These are phyloP conservation scores for Trachelipus rathkii DNA, from an alignment of 1,140 invertebrate species.

Conservation along the genomic window DNA sequence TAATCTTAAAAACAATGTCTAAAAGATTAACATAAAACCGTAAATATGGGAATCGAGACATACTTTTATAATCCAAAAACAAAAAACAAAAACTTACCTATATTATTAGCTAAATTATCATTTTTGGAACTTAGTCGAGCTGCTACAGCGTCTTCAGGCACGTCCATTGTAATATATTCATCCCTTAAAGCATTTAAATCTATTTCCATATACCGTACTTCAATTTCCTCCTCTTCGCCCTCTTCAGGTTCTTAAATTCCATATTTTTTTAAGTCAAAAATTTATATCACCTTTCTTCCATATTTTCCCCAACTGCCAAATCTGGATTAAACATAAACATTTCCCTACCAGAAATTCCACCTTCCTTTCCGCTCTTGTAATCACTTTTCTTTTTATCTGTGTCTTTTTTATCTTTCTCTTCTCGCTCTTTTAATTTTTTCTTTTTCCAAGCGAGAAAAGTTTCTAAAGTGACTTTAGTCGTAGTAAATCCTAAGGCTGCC, in stretches of 20 bases:
- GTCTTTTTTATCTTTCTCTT: constrained; percentile 67
- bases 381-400: constrained; percentile 56
- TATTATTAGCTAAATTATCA: no score
- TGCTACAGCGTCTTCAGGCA: no score
- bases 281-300: not conserved
- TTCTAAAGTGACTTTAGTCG: constrained; percentile 90
- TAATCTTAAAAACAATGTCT: no score
- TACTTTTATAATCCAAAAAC: no score
- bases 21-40: no score
- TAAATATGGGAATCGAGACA: no score
- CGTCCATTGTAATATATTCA: not conserved
- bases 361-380: constrained; percentile 34
- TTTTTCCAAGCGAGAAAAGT: constrained; percentile 98
- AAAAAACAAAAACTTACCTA: no score
- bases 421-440: constrained; percentile 86
- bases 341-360: not conserved
- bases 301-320: not conserved
- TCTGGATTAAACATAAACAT: constrained; percentile 5
- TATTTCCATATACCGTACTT: not conserved
- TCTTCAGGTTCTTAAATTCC: not conserved
- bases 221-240: not conserved
- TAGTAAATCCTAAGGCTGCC: constrained; percentile 74
- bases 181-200: not conserved
- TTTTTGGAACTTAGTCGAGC: no score
- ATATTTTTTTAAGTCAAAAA: not conserved